These are phyloP conservation scores for Podargus strigoides DNA, from an alignment of 2,797 vertebrate genomes.

Conservation along the genomic window DNA sequence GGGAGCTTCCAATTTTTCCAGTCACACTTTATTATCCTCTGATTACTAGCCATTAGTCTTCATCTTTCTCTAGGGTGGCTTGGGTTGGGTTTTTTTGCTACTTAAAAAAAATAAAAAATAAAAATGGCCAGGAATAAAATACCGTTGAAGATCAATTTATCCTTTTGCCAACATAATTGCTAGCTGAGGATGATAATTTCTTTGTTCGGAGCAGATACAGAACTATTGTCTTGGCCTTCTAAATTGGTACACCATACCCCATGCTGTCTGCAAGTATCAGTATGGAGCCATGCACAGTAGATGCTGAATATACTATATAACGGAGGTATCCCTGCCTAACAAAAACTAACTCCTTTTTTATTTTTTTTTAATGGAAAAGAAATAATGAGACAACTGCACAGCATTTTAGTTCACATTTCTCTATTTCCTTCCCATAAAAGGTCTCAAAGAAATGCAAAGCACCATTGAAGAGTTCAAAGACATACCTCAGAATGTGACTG, in stretches of 20 bases:
- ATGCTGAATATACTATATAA: neutral
- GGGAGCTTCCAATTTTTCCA: constrained; percentile 38
- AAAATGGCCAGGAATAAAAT: neutral
- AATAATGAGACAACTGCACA: constrained; percentile 34
- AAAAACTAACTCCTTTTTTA: constrained; percentile 1
- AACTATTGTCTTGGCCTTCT: constrained; percentile 23
- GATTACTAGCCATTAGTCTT: constrained; percentile 19
- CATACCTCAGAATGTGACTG: constrained; percentile 46
- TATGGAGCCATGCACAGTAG: constrained; percentile 10
- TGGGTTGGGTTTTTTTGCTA: neutral
- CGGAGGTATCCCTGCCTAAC: neutral
- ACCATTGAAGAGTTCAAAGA: constrained; percentile 61
- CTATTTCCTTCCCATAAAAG: constrained; percentile 50
- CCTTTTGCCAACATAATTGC: constrained; percentile 9
- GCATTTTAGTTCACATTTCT: constrained; percentile 46
- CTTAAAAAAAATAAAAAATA: neutral
- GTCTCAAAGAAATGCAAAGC: constrained; percentile 65
- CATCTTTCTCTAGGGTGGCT: neutral
- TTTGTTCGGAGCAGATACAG: neutral
- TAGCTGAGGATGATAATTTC: constrained; percentile 5
- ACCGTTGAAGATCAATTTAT: constrained; percentile 11
- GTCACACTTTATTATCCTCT: constrained; percentile 21
- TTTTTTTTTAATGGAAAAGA: neutral
- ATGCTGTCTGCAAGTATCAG: constrained; percentile 12
- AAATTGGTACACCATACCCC: neutral